phyloP scores from a whole-genome alignment of 2,888 invertebrate species.

The Drosophila hawaiiensis region DNA sequence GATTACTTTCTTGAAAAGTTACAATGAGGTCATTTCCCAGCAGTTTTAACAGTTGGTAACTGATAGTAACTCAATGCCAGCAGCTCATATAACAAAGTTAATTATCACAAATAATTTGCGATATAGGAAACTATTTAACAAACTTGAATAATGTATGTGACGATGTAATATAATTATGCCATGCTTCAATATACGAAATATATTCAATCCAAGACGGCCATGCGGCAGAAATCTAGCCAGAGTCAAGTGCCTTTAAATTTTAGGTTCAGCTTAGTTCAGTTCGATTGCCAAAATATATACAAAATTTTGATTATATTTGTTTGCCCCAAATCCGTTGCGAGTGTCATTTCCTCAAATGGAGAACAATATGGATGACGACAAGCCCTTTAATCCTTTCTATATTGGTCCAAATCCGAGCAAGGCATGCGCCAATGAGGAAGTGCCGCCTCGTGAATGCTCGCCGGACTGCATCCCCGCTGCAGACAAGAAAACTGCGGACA shows the following conservation, averaged over 20 bases:
- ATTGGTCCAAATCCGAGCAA: slow-evolving; percentile 49
- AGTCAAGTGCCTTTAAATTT: background rate
- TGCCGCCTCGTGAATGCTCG: slow-evolving; percentile 9
- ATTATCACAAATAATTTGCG: background rate
- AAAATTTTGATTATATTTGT: slow-evolving; percentile 17
- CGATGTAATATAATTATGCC: background rate
- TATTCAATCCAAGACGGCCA: slow-evolving; percentile 3
- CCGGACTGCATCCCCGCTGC: background rate
- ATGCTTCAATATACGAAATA: background rate
- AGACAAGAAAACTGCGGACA: background rate
- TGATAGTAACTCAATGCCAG: background rate
- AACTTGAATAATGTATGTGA: background rate
- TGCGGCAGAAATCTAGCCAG: background rate
- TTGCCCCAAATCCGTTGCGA: background rate
- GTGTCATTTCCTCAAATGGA: background rate
- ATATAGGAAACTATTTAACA: background rate
- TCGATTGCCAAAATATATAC: background rate
- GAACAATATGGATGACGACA: slow-evolving; percentile 16
- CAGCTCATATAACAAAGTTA: slow-evolving; percentile 1
- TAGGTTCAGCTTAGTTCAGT: background rate
- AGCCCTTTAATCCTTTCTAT: slow-evolving; percentile 49
- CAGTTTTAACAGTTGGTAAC: background rate
- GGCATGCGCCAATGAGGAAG: slow-evolving; percentile 26
- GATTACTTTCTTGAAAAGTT: background rate
- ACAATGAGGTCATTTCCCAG: background rate